These are phyloP conservation scores for Cephus pygmeus DNA, from an alignment of 2,888 invertebrate species.

Conservation along the genomic window DNA sequence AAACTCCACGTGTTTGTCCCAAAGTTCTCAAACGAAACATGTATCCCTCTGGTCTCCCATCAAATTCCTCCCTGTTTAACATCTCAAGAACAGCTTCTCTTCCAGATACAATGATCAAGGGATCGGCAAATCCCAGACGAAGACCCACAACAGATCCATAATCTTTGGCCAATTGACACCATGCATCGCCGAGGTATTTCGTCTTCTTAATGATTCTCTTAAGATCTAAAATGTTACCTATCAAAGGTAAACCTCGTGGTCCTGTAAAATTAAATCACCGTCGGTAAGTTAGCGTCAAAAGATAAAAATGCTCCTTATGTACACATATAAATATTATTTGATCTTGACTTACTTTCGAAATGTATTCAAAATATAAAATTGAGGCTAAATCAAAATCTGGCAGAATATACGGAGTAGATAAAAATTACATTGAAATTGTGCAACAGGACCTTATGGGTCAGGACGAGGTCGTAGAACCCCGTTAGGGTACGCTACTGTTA, in stretches of 20 bases:
- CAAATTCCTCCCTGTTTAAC: constrained; percentile 73
- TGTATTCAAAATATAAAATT: too few relatives aligned
- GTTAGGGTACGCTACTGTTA: too few relatives aligned
- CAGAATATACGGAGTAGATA: too few relatives aligned
- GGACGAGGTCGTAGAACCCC: too few relatives aligned
- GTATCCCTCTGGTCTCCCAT: constrained; percentile 77
- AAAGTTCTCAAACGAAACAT: constrained; percentile 74
- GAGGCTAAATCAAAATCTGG: too few relatives aligned
- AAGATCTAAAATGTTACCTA: constrained; percentile 69
- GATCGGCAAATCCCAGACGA: constrained; percentile 70
- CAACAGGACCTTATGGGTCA: too few relatives aligned
- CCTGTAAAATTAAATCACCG: constrained; percentile 58
- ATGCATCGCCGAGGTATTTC: constrained; percentile 72
- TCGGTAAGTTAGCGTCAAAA: too few relatives aligned
- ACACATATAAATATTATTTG: too few relatives aligned
- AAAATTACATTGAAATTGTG: too few relatives aligned
- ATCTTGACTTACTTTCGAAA: too few relatives aligned
- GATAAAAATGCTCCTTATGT: too few relatives aligned
- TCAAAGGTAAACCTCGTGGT: constrained; percentile 69
- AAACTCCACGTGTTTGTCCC: constrained; percentile 75
- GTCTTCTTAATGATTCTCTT: constrained; percentile 58
- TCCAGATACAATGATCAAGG: constrained; percentile 74
- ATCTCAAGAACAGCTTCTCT: constrained; percentile 74
- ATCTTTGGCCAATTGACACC: constrained; percentile 69
- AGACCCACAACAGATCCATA: constrained; percentile 77